phyloP scores from a whole-genome alignment of 2,888 invertebrate species.

The Hecatera dysodea region DNA sequence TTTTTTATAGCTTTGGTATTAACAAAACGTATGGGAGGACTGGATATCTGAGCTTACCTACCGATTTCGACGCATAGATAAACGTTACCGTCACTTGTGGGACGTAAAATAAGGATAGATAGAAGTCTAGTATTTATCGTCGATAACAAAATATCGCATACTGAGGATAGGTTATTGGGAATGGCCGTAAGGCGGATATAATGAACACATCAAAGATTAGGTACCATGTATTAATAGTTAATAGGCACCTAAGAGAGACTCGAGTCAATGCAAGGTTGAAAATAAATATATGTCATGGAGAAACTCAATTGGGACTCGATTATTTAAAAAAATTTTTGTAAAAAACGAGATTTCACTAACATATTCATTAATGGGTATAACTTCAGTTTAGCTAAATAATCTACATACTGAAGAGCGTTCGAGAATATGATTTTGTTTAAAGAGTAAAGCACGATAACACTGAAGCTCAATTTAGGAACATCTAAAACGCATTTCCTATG shows the following conservation, averaged over 20 bases:
- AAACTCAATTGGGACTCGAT: conserved; percentile 44
- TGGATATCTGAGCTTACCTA: no score
- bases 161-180: no score
- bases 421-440: conserved; percentile 2
- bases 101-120: no score
- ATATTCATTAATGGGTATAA: not conserved
- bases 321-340: conserved; percentile 26
- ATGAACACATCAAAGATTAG: conserved; percentile 51
- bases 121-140: no score
- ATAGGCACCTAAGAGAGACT: conserved; percentile 42
- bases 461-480: conserved; percentile 56
- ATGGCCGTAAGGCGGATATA: conserved; percentile 52
- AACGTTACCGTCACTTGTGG: no score
- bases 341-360: conserved; percentile 22
- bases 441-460: conserved; percentile 36
- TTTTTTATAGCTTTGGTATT: no score
- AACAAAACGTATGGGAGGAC: no score
- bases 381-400: conserved; percentile 10
- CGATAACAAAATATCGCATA: no score
- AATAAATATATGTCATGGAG: conserved; percentile 65
- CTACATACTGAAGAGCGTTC: conserved; percentile 4
- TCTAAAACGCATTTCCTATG: conserved; percentile 41
- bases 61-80: no score
- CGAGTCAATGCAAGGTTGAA: conserved; percentile 31
- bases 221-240: conserved; percentile 32